These are phyloP conservation scores for Rhinoraja longicauda DNA, from an alignment of 2,797 vertebrate species.

Conservation along the genomic window DNA sequence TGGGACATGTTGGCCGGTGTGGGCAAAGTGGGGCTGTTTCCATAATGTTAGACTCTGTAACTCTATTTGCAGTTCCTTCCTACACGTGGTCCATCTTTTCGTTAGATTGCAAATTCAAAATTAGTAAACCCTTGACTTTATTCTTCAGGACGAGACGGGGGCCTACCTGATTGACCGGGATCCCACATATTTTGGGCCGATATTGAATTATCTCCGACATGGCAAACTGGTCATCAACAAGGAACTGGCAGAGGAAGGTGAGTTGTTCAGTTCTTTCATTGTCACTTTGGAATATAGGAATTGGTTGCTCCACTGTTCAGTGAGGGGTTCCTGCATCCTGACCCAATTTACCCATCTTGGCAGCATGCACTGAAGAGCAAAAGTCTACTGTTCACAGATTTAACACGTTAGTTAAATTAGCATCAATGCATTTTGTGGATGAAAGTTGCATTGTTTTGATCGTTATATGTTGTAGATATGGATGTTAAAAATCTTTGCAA, in stretches of 20 bases:
- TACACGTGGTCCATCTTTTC: too few relatives aligned
- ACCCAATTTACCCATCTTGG: too few relatives aligned
- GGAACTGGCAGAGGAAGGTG: conserved; percentile 89
- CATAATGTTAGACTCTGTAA: too few relatives aligned
- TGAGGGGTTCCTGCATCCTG: too few relatives aligned
- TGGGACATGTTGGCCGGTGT: too few relatives aligned
- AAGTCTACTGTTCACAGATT: too few relatives aligned
- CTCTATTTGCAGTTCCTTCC: too few relatives aligned
- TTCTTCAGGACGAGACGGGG: conserved; percentile 77
- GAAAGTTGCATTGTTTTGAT: neutral
- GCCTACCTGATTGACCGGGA: conserved; percentile 91
- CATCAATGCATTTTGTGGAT: too few relatives aligned
- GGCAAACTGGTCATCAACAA: conserved; percentile 92
- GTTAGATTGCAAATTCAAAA: neutral
- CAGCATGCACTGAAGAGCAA: too few relatives aligned
- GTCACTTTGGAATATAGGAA: neutral
- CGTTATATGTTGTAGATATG: neutral
- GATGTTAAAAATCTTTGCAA: neutral
- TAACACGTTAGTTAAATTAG: too few relatives aligned
- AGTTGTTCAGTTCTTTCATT: conserved; percentile 41
- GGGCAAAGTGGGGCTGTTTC: too few relatives aligned
- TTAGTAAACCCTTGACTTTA: neutral
- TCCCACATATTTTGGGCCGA: conserved; percentile 87
- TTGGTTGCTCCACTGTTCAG: too few relatives aligned
- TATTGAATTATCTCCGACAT: conserved; percentile 89